Evolutionary conservation across 2,888 invertebrate genomes (phyloP).

Genomic region (Drosophila glabriapex): DNA sequence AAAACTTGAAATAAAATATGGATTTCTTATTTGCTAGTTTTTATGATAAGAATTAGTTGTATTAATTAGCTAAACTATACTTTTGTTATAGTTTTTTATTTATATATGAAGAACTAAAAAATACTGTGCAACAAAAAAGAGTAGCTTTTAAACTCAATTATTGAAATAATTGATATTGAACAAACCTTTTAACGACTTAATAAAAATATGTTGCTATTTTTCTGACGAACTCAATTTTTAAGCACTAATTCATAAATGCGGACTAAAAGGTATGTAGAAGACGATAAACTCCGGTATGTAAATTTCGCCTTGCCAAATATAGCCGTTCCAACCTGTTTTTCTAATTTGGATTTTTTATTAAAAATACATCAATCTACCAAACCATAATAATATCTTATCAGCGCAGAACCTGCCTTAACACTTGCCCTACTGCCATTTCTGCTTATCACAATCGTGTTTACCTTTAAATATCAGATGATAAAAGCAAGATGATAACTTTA

Average conservation of each 20-base stretch:
- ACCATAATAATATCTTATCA: background rate
- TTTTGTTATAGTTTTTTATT: background rate
- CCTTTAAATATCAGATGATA: background rate
- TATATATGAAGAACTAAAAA: background rate
- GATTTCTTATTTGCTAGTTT: too few species aligned
- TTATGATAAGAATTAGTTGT: too few species aligned
- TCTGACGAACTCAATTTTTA: background rate
- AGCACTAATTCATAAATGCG: background rate
- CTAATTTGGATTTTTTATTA: too few species aligned
- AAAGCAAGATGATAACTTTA: background rate
- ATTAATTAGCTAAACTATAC: background rate
- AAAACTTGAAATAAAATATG: background rate
- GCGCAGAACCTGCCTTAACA: slow-evolving; percentile 11
- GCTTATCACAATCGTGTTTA: background rate
- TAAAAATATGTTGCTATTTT: background rate
- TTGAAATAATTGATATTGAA: background rate
- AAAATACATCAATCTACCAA: background rate
- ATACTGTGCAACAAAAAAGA: background rate
- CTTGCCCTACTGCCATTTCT: background rate
- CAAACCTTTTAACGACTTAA: background rate
- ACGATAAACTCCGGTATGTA: background rate
- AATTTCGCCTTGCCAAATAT: too few species aligned
- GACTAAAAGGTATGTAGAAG: background rate
- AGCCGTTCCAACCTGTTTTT: too few species aligned
- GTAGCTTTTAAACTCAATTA: background rate